Base-by-base conservation (phyloP, 2,888 invertebrate genomes). In the Xestia xanthographa region DNA sequence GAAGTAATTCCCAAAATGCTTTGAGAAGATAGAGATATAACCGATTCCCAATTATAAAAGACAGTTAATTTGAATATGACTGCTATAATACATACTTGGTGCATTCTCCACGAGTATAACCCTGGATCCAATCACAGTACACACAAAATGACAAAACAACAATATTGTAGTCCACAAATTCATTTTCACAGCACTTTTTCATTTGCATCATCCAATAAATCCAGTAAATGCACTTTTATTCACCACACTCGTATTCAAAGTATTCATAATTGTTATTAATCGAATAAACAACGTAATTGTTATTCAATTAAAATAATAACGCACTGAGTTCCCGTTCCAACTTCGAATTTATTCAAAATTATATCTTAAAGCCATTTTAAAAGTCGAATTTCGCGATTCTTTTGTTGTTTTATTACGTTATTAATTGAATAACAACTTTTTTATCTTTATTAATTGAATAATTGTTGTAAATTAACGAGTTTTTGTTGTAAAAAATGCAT, bases 21-120 rank as follows among this genome's bases (percentile, higher is more conserved):
- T 41, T 41, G 41, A 41, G 41, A 41, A 41, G 41, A 9, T 41
- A 41, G 9, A 41, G 9, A 41, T 41, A 41, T 41, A 41, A 41
- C 41, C 1, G 41, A 41, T 11, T 41, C 41, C 11, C 9, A 11
- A 41, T 9, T 41, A 9, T 9, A 41, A 41, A 11, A 11, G 11
- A 41, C 9, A 41, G 20, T 8, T 12, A 12, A 38, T 6, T 20
- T 53, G 11, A 48, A 22, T 17, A 38, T 67, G 5, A 50, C 50
- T 26, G 5, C 0, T 26, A n/a, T 17, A 53, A 84, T 92, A 95
- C 96, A 75, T 94, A 96, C 96, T 96, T 77, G 95, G 96, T 50
- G 96, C 96, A 92, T 96, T 96, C 87, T 96, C 96, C 90, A 96
- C 96, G 20, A 96, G 90, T 74, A 96, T 96, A 50, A 96, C 94